These are phyloP conservation scores for Talpa occidentalis DNA, from an alignment of 2,113 vertebrate genomes.

Conservation along the genomic window DNA sequence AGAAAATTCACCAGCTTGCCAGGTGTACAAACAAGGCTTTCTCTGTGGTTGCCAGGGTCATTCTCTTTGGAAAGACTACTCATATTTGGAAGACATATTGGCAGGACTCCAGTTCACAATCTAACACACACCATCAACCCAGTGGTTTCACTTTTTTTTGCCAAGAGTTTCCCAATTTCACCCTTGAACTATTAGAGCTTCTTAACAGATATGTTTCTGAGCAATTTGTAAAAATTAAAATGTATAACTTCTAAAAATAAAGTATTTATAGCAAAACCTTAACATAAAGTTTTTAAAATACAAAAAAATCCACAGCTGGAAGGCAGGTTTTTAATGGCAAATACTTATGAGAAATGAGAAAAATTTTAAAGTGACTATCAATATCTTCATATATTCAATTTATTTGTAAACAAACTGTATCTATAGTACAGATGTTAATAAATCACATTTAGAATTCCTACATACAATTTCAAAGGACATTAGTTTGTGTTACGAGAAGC, in stretches of 20 bases:
- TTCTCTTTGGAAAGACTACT: background rate
- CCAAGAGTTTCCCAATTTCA: background rate
- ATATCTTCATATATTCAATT: background rate
- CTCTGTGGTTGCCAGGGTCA: background rate
- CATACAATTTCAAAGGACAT: background rate
- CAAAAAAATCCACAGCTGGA: background rate
- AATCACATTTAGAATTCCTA: background rate
- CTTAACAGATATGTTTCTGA: background rate
- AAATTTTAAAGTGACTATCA: conserved; percentile 7
- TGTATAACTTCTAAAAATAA: conserved; percentile 47
- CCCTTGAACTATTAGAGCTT: conserved; percentile 11
- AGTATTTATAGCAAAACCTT: conserved; percentile 6
- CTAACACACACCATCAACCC: background rate
- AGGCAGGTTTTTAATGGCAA: background rate
- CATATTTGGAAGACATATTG: background rate
- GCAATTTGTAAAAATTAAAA: conserved; percentile 29
- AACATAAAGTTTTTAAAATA: conserved; percentile 26
- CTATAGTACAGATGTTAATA: background rate
- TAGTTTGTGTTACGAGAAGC: background rate
- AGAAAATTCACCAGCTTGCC: background rate
- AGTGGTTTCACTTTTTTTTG: background rate
- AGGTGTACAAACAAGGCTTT: background rate
- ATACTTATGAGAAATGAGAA: conserved; percentile 48
- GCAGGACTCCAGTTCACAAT: background rate
- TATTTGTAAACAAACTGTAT: conserved; percentile 15